Evolutionary conservation across 2,113 vertebrate genomes (phyloP).

Genomic region (Himantopus leucocephalus): DNA sequence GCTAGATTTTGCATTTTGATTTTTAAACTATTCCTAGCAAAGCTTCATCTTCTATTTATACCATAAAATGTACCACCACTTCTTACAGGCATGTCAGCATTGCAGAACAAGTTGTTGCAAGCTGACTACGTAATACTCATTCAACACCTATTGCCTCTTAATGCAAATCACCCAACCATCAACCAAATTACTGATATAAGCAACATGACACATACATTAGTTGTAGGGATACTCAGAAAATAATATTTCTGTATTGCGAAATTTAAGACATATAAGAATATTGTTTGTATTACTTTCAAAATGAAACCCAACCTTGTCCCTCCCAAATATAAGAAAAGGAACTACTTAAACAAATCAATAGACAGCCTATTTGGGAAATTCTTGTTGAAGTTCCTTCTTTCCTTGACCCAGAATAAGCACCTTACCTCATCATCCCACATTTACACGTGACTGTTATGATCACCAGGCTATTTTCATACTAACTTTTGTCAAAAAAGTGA

Average conservation of each 20-base stretch:
- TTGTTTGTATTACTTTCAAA: not conserved
- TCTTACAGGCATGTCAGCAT: not conserved
- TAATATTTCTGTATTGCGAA: not conserved
- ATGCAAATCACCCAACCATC: not conserved
- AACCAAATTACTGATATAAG: not conserved
- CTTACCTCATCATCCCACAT: not conserved
- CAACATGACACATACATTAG: not conserved
- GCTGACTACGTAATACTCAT: not conserved
- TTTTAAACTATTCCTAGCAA: not conserved
- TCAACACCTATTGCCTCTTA: not conserved
- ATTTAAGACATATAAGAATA: not conserved
- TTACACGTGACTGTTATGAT: not conserved
- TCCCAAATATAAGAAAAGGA: not conserved
- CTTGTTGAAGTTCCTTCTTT: not conserved
- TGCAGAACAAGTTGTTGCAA: not conserved
- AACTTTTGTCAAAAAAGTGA: not conserved
- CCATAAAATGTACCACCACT: not conserved
- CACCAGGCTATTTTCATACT: not conserved
- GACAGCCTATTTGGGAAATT: not conserved
- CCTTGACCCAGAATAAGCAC: not conserved
- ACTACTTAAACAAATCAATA: not conserved
- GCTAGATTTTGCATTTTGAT: not conserved
- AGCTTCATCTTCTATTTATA: not conserved
- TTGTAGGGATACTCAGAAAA: not conserved
- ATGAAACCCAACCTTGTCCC: not conserved